Percentiles rank a stretch among this genome's conserved stretches.
phyloP scores from a whole-genome alignment of 2,113 vertebrate genomes.

The Chiloscyllium plagiosum region DNA sequence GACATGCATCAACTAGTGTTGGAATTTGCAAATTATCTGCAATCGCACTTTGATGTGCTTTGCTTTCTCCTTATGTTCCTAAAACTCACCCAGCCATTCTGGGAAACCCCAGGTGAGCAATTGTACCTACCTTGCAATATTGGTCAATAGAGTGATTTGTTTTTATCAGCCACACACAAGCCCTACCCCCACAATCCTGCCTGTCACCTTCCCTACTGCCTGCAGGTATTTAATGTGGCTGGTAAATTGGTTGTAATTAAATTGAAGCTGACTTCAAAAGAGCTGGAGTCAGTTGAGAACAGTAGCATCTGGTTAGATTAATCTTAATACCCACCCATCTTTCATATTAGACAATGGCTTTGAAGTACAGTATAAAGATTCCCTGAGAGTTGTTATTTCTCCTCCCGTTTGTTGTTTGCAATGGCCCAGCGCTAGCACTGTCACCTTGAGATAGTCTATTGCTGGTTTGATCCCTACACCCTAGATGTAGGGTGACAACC shows the following conservation, averaged over 20 bases:
- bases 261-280: constrained; percentile 71
- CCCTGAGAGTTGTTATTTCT: too few relatives aligned
- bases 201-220: constrained; percentile 34
- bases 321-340: too few relatives aligned
- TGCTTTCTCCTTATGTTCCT: background rate
- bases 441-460: too few relatives aligned
- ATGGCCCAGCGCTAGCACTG: background rate
- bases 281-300: constrained; percentile 61
- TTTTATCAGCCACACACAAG: background rate
- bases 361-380: background rate
- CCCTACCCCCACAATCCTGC: background rate
- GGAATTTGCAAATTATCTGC: background rate
- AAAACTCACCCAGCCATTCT: background rate
- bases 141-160: background rate
- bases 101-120: background rate
- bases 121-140: background rate
- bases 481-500: background rate
- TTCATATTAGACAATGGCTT: background rate
- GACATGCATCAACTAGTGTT: background rate
- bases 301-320: background rate
- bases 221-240: constrained; percentile 52
- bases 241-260: constrained; percentile 73
- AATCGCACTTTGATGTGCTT: background rate
- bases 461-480: background rate
- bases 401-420: background rate